Base-by-base conservation (phyloP, 1,140 invertebrate genomes). In the Monochamus saltuarius region DNA sequence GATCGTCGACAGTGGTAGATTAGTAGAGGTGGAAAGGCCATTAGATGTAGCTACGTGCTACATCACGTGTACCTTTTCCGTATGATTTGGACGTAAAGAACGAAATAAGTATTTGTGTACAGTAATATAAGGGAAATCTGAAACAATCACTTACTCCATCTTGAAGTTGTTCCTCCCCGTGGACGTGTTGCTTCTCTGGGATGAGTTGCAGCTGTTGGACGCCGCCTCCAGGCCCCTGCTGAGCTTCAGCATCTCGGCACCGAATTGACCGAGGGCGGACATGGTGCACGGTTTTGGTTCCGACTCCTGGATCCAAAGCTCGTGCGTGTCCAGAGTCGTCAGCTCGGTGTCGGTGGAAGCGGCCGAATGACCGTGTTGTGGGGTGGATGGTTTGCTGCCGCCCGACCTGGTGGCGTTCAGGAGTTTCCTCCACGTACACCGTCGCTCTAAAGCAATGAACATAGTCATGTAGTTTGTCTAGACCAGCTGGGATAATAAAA, bases 341-440 rank as follows among this genome's bases (percentile, higher is more conserved):
- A 91, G 79, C 73, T 92, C 90, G 1, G 89, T 91, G 68, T 91
- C 89, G 0, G 88, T 90, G 8, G 89, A 91, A 3, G 87, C 84
- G 0, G 85, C 87, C 10, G 88, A 89, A 69, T 86, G 84, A 34
- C 80, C 82, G 72, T 89, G 87, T 58, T 82, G 81, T n/a, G 87
- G 84, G 13, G 86, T 88, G 0, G 82, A 82, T 57, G 79, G 71
- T 57, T 71, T 74, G 36, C 78, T 75, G 9, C 47, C 59, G 1
- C 43, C 38, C 36, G 37, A 58, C 35, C 55, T 57, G 4, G 72
- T 70, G 1, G 80, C 74, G 47, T 81, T 82, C 37, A 86, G 65
- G 19, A 87, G 71, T 13, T 82, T 77, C 37, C 83, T 78, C 86
- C 85, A 87, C 38, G 86, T 87, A 64, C 82, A 83, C 10, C 82